These are phyloP conservation scores for Coracias cyanogaster DNA, from an alignment of 2,797 vertebrate species.

Conservation along the genomic window DNA sequence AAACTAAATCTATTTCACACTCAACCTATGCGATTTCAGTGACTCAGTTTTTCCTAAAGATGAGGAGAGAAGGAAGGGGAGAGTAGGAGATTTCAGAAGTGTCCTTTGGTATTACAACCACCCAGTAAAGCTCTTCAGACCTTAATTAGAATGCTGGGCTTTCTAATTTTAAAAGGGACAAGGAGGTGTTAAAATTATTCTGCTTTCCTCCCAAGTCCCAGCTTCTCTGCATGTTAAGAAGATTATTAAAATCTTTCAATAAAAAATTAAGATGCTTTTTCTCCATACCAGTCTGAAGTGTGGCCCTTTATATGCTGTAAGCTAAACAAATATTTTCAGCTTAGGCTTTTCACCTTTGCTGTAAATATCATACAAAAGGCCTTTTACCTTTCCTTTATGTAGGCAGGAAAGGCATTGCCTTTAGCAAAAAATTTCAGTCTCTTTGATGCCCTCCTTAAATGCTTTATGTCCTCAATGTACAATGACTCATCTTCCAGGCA, in stretches of 20 bases:
- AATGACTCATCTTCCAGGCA: background rate
- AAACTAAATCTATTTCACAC: accelerated
- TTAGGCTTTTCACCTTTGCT: background rate
- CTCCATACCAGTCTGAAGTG: background rate
- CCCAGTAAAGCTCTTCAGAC: background rate
- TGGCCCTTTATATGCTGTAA: background rate
- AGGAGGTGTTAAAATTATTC: background rate
- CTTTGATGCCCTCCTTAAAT: background rate
- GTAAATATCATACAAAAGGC: background rate
- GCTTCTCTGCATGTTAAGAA: background rate
- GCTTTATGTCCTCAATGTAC: background rate
- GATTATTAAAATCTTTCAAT: background rate
- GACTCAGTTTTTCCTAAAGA: background rate
- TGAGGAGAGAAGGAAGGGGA: background rate
- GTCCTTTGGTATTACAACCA: background rate
- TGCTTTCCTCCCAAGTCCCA: background rate
- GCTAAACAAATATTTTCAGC: background rate
- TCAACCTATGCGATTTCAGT: background rate
- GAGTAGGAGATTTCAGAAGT: background rate
- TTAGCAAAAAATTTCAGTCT: background rate
- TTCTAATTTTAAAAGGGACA: background rate
- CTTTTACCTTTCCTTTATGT: background rate
- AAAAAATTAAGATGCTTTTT: background rate
- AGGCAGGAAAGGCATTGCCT: background rate
- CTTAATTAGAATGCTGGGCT: background rate